These are phyloP conservation scores for Autographa gamma DNA, from an alignment of 2,888 invertebrate genomes.

Conservation along the genomic window DNA sequence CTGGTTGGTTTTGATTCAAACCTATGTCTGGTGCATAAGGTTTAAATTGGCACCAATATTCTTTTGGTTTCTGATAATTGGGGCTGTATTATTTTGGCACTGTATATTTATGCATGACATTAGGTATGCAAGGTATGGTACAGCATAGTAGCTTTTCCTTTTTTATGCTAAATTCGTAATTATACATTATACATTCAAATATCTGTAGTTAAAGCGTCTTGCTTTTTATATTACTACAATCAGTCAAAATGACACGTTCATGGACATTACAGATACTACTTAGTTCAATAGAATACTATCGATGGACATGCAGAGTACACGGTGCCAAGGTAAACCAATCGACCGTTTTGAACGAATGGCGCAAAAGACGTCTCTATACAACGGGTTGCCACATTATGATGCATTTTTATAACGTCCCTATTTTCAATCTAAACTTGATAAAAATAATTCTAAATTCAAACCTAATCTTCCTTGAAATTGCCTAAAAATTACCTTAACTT, in stretches of 20 bases:
- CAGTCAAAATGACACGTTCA: constrained; percentile 17
- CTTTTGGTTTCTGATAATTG: constrained; percentile 44
- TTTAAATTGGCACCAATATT: constrained; percentile 40
- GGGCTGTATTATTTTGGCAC: constrained; percentile 57
- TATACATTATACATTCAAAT: constrained; percentile 4
- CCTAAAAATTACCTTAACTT: constrained; percentile 16
- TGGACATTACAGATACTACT: constrained; percentile 20
- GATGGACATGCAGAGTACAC: constrained; percentile 47
- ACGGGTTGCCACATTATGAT: constrained; percentile 74
- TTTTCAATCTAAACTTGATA: constrained; percentile 25
- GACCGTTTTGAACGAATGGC: constrained; percentile 65
- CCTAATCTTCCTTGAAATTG: constrained; percentile 28
- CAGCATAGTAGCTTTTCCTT: constrained; percentile 21
- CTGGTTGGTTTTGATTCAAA: constrained; percentile 48
- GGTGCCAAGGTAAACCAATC: constrained; percentile 71
- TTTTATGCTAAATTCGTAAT: background rate
- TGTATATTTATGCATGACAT: constrained; percentile 56
- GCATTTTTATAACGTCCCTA: constrained; percentile 27
- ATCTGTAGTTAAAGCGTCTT: constrained; percentile 6
- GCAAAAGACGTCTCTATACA: constrained; percentile 68
- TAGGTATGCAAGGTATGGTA: constrained; percentile 36
- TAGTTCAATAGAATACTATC: constrained; percentile 16
- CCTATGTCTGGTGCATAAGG: constrained; percentile 30
- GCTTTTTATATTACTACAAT: background rate
- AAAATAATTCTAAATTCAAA: constrained; percentile 20